Evolutionary conservation across 2,113 vertebrate species (phyloP).

Genomic region (Barbus barbus): DNA sequence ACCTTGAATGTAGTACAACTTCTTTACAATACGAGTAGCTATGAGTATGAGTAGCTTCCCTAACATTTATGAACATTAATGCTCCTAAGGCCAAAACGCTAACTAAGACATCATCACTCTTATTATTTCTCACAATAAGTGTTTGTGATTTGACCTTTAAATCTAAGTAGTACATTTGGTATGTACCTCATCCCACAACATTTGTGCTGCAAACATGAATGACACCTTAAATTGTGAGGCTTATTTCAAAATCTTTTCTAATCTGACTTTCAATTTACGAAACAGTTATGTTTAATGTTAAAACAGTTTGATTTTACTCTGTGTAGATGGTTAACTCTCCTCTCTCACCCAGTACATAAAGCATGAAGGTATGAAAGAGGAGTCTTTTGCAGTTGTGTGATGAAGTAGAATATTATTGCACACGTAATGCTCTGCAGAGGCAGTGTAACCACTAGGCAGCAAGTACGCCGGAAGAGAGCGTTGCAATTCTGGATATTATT

Average conservation of each 20-base stretch:
- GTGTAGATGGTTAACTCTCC: neutral
- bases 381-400: neutral
- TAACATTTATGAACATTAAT: neutral
- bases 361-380: neutral
- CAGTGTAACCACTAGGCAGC: slow-evolving; percentile 70
- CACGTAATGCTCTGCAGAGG: slow-evolving; percentile 48
- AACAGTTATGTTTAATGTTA: neutral
- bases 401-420: neutral
- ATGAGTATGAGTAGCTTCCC: neutral
- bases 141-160: neutral
- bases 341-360: neutral
- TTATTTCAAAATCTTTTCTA: neutral
- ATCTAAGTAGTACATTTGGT: neutral
- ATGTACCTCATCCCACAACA: neutral
- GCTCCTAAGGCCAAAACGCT: neutral
- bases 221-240: neutral
- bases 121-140: neutral
- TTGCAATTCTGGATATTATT: slow-evolving; percentile 71
- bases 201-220: neutral
- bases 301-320: neutral
- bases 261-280: neutral
- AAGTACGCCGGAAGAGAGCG: slow-evolving; percentile 74
- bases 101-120: neutral
- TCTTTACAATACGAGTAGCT: neutral
- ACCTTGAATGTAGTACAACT: neutral